Percentiles rank a stretch among this genome's conserved stretches.
These are phyloP conservation scores for Takifugu flavidus DNA, from an alignment of 2,113 vertebrate genomes.

Conservation along the genomic window DNA sequence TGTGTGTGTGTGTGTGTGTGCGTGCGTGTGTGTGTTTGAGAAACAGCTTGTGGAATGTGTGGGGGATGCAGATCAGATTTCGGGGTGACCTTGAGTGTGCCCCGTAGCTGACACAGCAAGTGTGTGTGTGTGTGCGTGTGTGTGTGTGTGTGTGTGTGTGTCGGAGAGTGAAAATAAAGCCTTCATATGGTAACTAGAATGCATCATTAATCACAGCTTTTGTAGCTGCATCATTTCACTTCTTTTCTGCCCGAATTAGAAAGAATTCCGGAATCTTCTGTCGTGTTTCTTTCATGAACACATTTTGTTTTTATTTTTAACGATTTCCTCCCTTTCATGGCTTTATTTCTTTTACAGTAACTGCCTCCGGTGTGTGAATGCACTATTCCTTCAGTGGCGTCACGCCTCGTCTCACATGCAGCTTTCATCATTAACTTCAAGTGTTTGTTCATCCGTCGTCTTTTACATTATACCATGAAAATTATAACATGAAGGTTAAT, in stretches of 20 bases:
- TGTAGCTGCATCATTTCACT: no score
- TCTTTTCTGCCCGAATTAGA: no score
- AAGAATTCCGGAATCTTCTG: background rate
- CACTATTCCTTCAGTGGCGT: no score
- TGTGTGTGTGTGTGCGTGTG: conserved; percentile 35
- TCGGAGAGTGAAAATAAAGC: conserved; percentile 12
- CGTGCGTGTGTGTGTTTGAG: conserved; percentile 21
- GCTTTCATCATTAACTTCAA: no score
- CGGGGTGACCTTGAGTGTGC: conserved; percentile 69
- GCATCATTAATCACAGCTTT: no score
- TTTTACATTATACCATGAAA: no score
- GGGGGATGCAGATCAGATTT: conserved; percentile 65
- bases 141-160: background rate
- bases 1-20: background rate
- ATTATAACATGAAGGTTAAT: background rate
- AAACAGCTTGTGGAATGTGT: conserved; percentile 67
- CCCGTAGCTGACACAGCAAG: conserved; percentile 55
- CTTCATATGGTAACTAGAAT: background rate
- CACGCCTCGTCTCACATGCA: no score
- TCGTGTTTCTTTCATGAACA: background rate
- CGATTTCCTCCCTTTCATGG: no score
- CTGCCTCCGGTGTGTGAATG: no score
- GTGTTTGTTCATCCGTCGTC: no score
- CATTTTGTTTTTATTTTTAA: no score
- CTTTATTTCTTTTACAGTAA: no score